Evolutionary conservation across 2,113 vertebrate genomes (phyloP).

Genomic region (Aegotheles bennettii): DNA sequence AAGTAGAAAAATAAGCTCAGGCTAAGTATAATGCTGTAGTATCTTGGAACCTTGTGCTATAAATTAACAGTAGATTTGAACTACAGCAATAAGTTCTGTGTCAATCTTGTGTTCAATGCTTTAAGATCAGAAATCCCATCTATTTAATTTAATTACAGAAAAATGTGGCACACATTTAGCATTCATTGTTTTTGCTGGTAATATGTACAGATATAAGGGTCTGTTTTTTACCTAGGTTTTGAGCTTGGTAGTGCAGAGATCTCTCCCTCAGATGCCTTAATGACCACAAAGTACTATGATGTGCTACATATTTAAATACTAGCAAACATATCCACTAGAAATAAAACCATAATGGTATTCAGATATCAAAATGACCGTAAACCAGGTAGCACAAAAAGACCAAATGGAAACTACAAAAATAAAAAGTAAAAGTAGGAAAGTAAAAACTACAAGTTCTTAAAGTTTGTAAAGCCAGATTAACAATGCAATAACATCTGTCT

Average conservation of each 20-base stretch:
- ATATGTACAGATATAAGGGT: neutral
- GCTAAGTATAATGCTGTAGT: neutral
- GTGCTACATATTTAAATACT: neutral
- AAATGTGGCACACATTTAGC: neutral
- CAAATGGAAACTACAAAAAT: neutral
- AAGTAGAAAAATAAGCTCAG: neutral
- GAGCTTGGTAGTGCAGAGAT: neutral
- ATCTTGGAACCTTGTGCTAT: neutral
- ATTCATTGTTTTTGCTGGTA: neutral
- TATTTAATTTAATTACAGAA: neutral
- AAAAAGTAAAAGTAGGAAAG: neutral
- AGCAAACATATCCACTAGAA: neutral
- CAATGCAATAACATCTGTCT: neutral
- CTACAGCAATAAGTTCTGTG: neutral
- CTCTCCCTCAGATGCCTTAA: neutral
- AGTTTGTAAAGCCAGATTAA: neutral
- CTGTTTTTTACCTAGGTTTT: neutral
- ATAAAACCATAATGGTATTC: neutral
- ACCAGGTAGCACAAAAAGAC: neutral
- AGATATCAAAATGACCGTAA: neutral
- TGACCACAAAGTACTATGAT: neutral
- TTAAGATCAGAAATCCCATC: neutral
- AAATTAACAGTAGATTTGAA: neutral
- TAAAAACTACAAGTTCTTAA: neutral
- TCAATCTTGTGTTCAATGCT: neutral